These are phyloP conservation scores for Athalia cordata DNA, from an alignment of 2,888 invertebrate species.

Conservation along the genomic window DNA sequence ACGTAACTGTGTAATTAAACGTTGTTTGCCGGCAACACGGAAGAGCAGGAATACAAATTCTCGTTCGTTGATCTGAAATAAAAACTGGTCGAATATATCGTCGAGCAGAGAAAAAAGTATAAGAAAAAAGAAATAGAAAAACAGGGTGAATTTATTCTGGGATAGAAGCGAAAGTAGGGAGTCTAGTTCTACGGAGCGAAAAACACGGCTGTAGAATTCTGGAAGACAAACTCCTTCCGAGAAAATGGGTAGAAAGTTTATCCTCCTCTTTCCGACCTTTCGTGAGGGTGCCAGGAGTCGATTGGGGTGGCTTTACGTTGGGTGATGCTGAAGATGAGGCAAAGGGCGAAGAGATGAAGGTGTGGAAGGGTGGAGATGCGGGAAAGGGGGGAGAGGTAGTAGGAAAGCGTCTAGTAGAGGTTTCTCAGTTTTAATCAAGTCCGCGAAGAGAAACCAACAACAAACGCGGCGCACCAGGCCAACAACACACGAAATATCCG, in stretches of 20 bases:
- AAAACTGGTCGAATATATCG: not conserved
- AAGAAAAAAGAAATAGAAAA: not conserved
- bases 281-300: conserved; percentile 23
- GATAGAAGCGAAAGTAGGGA: conserved; percentile 12
- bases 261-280: conserved; percentile 18
- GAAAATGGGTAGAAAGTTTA: conserved; percentile 43
- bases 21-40: conserved; percentile 5
- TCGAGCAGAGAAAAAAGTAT: too few relatives aligned
- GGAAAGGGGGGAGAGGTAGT: conserved; percentile 6
- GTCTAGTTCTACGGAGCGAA: conserved; percentile 41
- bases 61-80: conserved; percentile 23
- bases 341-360: conserved; percentile 3
- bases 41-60: conserved; percentile 10
- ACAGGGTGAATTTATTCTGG: not conserved
- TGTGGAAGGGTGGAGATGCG: conserved; percentile 8
- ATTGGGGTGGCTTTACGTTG: conserved; percentile 27
- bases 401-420: conserved; percentile 26
- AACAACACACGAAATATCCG: conserved; percentile 48
- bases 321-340: not conserved
- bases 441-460: conserved; percentile 40
- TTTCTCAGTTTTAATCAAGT: conserved; percentile 45
- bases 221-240: conserved; percentile 39
- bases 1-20: not conserved
- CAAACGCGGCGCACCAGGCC: conserved; percentile 29
- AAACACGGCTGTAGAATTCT: conserved; percentile 36